A percentile compares a stretch with the other conserved stretches of the same genome.
phyloP scores from a whole-genome alignment of 2,888 invertebrate species.

The Notodonta ziczac region DNA sequence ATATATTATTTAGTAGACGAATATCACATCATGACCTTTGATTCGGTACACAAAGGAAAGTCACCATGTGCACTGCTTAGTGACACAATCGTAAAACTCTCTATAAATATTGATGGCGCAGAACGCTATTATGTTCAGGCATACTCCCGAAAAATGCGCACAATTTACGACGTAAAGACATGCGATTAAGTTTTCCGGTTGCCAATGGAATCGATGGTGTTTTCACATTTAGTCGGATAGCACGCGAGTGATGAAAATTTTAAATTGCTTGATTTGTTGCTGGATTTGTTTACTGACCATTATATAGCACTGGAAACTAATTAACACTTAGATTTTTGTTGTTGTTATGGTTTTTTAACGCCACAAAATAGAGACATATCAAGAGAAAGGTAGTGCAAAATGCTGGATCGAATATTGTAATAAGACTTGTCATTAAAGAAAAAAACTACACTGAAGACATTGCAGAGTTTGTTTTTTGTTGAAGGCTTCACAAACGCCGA shows the following conservation, averaged over 20 bases:
- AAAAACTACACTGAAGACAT: no score
- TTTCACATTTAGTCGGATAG: not conserved
- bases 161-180: slow-evolving; percentile 75
- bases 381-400: no score
- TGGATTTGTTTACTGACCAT: not conserved
- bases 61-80: slow-evolving; percentile 64
- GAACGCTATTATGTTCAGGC: slow-evolving; percentile 76
- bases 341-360: no score
- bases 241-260: not conserved
- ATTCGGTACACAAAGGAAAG: slow-evolving; percentile 49
- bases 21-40: slow-evolving; percentile 49
- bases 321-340: no score
- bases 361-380: no score
- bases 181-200: slow-evolving; percentile 69
- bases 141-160: slow-evolving; percentile 74
- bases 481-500: no score
- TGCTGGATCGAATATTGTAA: no score
- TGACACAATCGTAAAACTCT: slow-evolving; percentile 72
- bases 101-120: slow-evolving; percentile 80
- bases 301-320: no score
- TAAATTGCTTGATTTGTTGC: no score
- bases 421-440: no score
- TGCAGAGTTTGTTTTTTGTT: no score
- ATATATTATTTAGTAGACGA: slow-evolving; percentile 32
- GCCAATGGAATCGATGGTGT: slow-evolving; percentile 40